Percentiles rank a stretch among this genome's conserved stretches.
These are phyloP conservation scores for Meloidogyne hapla DNA, from an alignment of 1,140 invertebrate species.

Conservation along the genomic window DNA sequence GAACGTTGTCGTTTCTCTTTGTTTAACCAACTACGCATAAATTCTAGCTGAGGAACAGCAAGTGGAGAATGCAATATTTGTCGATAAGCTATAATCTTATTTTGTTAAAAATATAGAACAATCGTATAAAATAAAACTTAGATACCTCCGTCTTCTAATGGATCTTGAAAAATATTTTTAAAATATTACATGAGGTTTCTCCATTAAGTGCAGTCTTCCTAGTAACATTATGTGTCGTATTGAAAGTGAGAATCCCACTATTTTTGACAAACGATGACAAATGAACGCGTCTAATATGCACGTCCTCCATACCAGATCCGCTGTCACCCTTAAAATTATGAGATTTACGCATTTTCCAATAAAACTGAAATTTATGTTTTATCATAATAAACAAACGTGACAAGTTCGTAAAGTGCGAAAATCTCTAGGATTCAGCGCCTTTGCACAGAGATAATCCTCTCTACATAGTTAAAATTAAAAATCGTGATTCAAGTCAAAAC, in stretches of 20 bases:
- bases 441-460: slow-evolving; percentile 49
- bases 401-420: slow-evolving; percentile 45
- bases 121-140: no score
- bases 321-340: slow-evolving; percentile 39
- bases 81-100: neutral
- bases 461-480: neutral
- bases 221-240: neutral
- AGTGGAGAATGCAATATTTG: slow-evolving; percentile 19
- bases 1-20: slow-evolving; percentile 10
- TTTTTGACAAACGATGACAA: neutral
- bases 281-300: no score
- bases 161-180: slow-evolving; percentile 2
- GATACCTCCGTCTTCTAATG: no score
- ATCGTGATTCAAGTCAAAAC: no score
- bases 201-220: neutral
- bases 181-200: neutral
- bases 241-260: neutral
- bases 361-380: neutral
- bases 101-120: no score
- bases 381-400: slow-evolving; percentile 28
- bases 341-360: neutral
- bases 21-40: slow-evolving; percentile 11
- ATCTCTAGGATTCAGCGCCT: slow-evolving; percentile 40
- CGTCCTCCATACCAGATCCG: slow-evolving; percentile 41
- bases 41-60: slow-evolving; percentile 10